Evolutionary conservation across 2,888 invertebrate species (phyloP), one percentile per base, ranked within the genome.

Genomic region (Brachyopa scutellaris): DNA sequence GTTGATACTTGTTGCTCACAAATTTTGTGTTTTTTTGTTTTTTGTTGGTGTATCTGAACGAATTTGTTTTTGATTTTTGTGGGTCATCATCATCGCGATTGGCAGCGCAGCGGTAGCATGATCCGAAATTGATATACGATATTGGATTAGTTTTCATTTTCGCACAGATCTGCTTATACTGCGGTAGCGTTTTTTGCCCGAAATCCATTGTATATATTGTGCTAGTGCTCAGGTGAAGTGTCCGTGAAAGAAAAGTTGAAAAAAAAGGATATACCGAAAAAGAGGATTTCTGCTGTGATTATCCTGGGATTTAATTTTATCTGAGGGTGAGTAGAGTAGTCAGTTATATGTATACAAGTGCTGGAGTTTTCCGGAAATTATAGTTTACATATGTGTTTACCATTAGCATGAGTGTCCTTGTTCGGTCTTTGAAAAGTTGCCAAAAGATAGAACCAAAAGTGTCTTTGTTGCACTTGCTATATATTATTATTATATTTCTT

Each of bases 131-230:
- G 49, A 57, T 8, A 76, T 5, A 13, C 15, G 70, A 47, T 70
- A 70, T 49, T 45, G 59, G 59, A 64, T 80, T 66, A 31, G 51
- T 70, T 70, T 31, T 69, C 51, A 70, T 70, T 76, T 57, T 70
- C 26, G 36, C 13, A 57, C 45, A 53, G 76, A 59, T 70, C 80
- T 40, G 17, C 55, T 33, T 51, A 33, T 47, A 36, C 66, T 51
- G 45, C 33, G 45, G 45, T 59, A 55, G 62, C 19, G 40, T 45
- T 42, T 17, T 33, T 26, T 26, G 26, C 6, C 26, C n/a, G n/a
- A n/a, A n/a, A n/a, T n/a, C n/a, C n/a, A n/a, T n/a, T n/a, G n/a
- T n/a, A n/a, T n/a, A n/a, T n/a, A n/a, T 33, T 21, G 42, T 62
- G 53, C 53, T 42, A 8, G 62, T 62, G 47, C 11, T 38, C n/a